These are phyloP conservation scores for Pseudorectes ferrugineus DNA, from an alignment of 2,113 vertebrate species.

Conservation along the genomic window DNA sequence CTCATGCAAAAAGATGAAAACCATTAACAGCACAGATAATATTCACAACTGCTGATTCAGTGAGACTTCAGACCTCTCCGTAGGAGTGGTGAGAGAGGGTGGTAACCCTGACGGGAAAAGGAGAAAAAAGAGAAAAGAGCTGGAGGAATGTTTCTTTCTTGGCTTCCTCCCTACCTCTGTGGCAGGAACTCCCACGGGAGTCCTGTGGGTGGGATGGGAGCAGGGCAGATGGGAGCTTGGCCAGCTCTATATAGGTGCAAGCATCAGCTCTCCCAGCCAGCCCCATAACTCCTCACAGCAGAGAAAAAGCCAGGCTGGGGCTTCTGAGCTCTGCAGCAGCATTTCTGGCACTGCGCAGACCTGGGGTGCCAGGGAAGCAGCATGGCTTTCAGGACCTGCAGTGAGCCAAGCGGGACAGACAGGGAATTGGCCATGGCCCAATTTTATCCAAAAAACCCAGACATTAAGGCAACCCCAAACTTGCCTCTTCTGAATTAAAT, in stretches of 20 bases:
- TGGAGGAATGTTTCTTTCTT: background rate
- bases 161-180: background rate
- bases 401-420: background rate
- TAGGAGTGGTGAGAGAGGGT: background rate
- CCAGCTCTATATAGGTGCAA: background rate
- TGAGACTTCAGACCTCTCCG: background rate
- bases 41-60: constrained; percentile 30
- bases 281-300: background rate
- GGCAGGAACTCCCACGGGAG: background rate
- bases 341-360: fast-evolving
- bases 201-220: background rate
- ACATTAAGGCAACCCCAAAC: background rate
- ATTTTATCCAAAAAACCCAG: background rate
- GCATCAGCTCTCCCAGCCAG: background rate
- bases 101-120: background rate
- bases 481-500: background rate
- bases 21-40: constrained; percentile 35
- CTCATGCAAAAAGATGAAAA: constrained; percentile 48
- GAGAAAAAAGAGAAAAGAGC: background rate
- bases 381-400: background rate
- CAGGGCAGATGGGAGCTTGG: background rate
- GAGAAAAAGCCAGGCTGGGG: background rate
- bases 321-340: background rate
- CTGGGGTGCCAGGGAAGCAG: background rate
- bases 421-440: too few relatives aligned